Evolutionary conservation across 1,140 invertebrate species (phyloP).

Genomic region (Euwallacea similis): DNA sequence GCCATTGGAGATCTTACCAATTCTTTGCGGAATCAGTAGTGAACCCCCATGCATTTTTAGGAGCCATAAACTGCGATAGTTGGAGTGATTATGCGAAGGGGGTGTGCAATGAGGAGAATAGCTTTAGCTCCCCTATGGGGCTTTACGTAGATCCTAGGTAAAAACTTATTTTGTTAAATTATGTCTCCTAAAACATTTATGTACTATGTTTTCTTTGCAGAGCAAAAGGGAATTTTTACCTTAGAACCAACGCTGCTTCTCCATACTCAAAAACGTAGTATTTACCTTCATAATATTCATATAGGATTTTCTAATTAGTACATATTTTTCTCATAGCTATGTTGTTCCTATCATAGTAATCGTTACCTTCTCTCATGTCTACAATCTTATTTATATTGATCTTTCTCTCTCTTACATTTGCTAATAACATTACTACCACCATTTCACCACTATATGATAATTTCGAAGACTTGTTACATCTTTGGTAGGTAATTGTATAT

Average conservation of each 20-base stretch:
- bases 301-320: no score
- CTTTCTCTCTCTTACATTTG: no score
- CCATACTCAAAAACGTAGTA: conserved; percentile 44
- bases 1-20: conserved; percentile 68
- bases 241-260: conserved; percentile 43
- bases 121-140: conserved; percentile 46
- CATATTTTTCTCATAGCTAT: no score
- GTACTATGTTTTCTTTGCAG: conserved; percentile 40
- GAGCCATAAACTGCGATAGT: conserved; percentile 60
- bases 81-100: conserved; percentile 62
- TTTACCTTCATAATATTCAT: no score
- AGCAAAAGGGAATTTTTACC: conserved; percentile 46
- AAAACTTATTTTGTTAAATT: conserved; percentile 12
- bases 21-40: conserved; percentile 72
- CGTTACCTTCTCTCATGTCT: no score
- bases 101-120: conserved; percentile 55
- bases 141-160: conserved; percentile 45
- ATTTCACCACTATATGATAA: no score
- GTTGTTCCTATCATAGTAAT: no score
- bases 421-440: no score
- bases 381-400: no score
- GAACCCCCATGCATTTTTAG: conserved; percentile 58
- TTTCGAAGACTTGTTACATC: no score
- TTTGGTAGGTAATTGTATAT: no score
- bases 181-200: not conserved